These are phyloP conservation scores for Leptopilina drosophilae DNA, from an alignment of 2,888 invertebrate genomes.

Conservation along the genomic window DNA sequence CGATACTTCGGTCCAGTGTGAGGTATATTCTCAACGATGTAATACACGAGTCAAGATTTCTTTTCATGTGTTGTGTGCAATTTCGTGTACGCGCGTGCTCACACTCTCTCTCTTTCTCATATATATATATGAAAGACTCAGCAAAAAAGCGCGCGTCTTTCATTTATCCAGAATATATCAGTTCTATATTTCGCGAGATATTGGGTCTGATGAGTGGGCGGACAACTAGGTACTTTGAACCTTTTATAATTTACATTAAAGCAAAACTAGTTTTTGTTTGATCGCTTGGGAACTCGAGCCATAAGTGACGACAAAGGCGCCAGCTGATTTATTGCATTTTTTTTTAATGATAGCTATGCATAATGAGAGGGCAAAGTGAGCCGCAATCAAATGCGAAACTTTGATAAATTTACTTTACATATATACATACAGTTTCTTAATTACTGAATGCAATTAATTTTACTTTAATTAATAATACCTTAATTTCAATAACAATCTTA, in stretches of 20 bases:
- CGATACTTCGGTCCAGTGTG: conserved; percentile 26
- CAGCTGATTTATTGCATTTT: conserved; percentile 26
- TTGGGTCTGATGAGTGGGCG: conserved; percentile 24
- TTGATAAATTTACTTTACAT: background rate
- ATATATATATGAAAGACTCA: conserved; percentile 15
- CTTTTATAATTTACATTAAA: conserved; percentile 27
- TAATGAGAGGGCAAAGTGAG: background rate
- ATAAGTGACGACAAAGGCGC: conserved; percentile 34
- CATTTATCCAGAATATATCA: conserved; percentile 34
- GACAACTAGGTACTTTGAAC: conserved; percentile 39
- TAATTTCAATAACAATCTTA: too few species aligned
- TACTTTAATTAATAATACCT: too few species aligned
- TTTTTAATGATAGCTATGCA: background rate
- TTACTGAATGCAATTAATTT: too few species aligned
- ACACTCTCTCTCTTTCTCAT: background rate
- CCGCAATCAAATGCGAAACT: background rate
- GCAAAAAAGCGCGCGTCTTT: conserved; percentile 21
- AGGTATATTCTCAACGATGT: conserved; percentile 29
- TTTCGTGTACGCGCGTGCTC: conserved; percentile 24
- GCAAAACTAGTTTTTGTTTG: conserved; percentile 27
- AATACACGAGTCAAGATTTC: conserved; percentile 31
- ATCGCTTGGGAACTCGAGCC: conserved; percentile 34
- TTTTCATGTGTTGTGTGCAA: conserved; percentile 24
- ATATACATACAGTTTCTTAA: too few species aligned
- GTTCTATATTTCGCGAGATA: conserved; percentile 39